These are phyloP conservation scores for Eupithecia exiguata DNA, from an alignment of 2,888 invertebrate genomes.

Conservation along the genomic window DNA sequence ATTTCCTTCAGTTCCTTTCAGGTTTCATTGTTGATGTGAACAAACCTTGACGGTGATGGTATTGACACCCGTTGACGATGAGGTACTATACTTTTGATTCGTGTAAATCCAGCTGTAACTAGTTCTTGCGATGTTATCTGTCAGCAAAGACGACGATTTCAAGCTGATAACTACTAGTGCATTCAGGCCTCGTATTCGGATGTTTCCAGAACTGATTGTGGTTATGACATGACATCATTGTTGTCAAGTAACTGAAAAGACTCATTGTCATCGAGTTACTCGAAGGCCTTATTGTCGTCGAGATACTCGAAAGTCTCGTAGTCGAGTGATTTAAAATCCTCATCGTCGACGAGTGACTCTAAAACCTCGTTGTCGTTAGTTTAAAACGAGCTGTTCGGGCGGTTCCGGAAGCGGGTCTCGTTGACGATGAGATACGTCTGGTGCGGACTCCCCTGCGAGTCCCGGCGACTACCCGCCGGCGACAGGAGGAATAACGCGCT, in stretches of 20 bases:
- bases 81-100: background rate
- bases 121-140: background rate
- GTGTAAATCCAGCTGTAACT: background rate
- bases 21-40: background rate
- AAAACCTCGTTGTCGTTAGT: slow-evolving; percentile 3
- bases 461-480: slow-evolving; percentile 10
- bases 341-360: background rate
- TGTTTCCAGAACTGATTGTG: background rate
- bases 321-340: background rate
- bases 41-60: background rate
- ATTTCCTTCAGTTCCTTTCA: background rate
- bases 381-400: slow-evolving; percentile 36
- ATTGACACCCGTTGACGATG: slow-evolving; percentile 5
- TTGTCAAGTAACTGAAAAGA: background rate
- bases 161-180: slow-evolving; percentile 2
- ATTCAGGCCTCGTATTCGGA: slow-evolving; percentile 7
- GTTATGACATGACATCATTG: background rate
- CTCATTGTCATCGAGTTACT: background rate
- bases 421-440: slow-evolving; percentile 36
- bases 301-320: background rate
- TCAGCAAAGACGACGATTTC: background rate
- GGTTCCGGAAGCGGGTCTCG: slow-evolving; percentile 33
- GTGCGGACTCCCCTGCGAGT: slow-evolving; percentile 24
- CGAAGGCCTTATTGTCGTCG: background rate
- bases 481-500: slow-evolving; percentile 26